Evolutionary conservation across 1,140 invertebrate genomes (phyloP).

Genomic region (Macrotrachela quadricornifera): DNA sequence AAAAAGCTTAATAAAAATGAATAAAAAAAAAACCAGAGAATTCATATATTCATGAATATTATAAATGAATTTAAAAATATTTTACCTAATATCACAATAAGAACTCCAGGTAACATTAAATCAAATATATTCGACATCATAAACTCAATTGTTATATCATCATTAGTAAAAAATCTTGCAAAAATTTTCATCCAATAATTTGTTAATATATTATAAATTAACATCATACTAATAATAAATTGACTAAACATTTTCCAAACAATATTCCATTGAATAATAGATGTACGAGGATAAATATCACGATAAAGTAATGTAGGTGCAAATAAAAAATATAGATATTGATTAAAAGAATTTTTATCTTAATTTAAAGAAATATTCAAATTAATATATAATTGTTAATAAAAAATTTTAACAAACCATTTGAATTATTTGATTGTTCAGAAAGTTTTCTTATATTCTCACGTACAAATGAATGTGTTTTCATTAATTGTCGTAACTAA

Average conservation of each 20-base stretch:
- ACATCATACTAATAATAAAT: constrained; percentile 50
- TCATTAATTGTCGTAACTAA: constrained; percentile 61
- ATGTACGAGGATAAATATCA: constrained; percentile 53
- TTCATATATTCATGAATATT: too few species aligned
- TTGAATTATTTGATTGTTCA: constrained; percentile 18
- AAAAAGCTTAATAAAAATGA: constrained; percentile 38
- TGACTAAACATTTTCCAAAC: constrained; percentile 48
- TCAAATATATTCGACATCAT: constrained; percentile 45
- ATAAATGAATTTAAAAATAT: too few species aligned
- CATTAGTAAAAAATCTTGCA: constrained; percentile 40
- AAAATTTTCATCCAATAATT: constrained; percentile 48
- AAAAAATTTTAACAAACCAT: constrained; percentile 14
- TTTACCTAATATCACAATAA: constrained; percentile 44
- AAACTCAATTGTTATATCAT: constrained; percentile 36
- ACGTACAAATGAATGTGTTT: constrained; percentile 53
- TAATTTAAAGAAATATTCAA: too few species aligned
- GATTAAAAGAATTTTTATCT: constrained; percentile 43
- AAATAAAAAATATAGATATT: constrained; percentile 63
- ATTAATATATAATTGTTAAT: not conserved
- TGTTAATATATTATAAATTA: constrained; percentile 53
- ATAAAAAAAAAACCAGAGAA: too few species aligned
- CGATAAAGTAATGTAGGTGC: constrained; percentile 65
- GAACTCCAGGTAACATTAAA: constrained; percentile 47
- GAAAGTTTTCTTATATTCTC: constrained; percentile 32
- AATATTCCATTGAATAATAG: constrained; percentile 46